A percentile compares a stretch with the other conserved stretches of the same genome.
phyloP scores from a whole-genome alignment of 2,888 invertebrate species.

The Leptopilina syphax region DNA sequence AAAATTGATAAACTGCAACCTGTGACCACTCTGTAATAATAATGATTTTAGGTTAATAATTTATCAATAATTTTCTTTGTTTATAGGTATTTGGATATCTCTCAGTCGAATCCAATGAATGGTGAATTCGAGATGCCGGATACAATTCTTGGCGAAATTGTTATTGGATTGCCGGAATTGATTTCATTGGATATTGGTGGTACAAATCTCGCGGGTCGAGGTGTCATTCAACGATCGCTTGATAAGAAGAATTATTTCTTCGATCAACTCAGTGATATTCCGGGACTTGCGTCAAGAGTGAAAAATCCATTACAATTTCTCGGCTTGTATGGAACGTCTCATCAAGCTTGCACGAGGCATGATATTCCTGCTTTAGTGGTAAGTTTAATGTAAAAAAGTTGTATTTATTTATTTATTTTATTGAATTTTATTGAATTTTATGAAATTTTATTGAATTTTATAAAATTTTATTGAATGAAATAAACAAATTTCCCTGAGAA shows the following conservation, averaged over 20 bases:
- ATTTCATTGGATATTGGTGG: slow-evolving; percentile 95
- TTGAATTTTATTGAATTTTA: no score
- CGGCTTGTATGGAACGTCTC: slow-evolving; percentile 92
- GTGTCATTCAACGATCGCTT: slow-evolving; percentile 81
- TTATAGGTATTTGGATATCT: slow-evolving; percentile 88
- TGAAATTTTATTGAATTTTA: no score
- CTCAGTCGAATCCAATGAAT: slow-evolving; percentile 84
- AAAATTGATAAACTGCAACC: no score
- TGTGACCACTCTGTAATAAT: not conserved
- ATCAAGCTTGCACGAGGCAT: slow-evolving; percentile 92
- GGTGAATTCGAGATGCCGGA: slow-evolving; percentile 88
- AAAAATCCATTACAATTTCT: slow-evolving; percentile 90
- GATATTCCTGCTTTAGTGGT: slow-evolving; percentile 94
- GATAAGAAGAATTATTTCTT: slow-evolving; percentile 53
- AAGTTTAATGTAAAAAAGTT: slow-evolving; percentile 65
- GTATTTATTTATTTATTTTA: no score
- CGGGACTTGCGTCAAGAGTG: slow-evolving; percentile 88
- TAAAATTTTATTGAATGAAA: no score
- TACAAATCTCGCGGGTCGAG: slow-evolving; percentile 94
- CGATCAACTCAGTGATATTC: slow-evolving; percentile 84
- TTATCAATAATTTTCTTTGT: no score
- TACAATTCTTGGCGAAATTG: slow-evolving; percentile 83
- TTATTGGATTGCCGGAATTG: slow-evolving; percentile 85
- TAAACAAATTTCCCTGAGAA: no score
- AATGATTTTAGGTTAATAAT: no score